Evolutionary conservation across 1,140 invertebrate genomes (phyloP).

Genomic region (Cherax quadricarinatus): DNA sequence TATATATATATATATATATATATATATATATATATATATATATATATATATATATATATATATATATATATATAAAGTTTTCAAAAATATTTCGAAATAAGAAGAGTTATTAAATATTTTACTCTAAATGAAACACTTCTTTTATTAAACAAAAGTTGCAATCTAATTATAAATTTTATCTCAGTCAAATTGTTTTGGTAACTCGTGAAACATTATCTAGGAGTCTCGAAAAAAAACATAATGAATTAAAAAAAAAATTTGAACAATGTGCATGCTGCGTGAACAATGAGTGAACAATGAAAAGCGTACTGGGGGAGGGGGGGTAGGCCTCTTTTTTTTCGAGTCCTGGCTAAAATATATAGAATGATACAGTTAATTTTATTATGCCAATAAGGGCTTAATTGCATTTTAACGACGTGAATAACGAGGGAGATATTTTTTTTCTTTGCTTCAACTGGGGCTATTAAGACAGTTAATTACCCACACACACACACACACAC

Average conservation of each 20-base stretch:
- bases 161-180: background rate
- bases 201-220: background rate
- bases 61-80: too few species aligned
- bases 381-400: slow-evolving; percentile 41
- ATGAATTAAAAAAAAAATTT: slow-evolving; percentile 21
- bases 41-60: too few species aligned
- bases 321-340: slow-evolving; percentile 1
- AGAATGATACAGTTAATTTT: slow-evolving; percentile 42
- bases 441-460: background rate
- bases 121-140: too few species aligned
- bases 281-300: background rate
- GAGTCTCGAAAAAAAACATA: background rate
- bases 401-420: slow-evolving; percentile 33
- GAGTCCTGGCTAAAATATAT: slow-evolving; percentile 16
- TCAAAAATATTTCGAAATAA: too few species aligned
- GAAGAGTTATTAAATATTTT: too few species aligned
- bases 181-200: background rate
- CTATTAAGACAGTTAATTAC: background rate
- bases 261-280: background rate
- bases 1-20: too few species aligned
- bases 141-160: background rate
- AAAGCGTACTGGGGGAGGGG: background rate
- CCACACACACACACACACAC: too few species aligned
- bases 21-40: too few species aligned
- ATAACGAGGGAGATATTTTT: background rate